A percentile compares a stretch with the other conserved stretches of the same genome.
Conservation (phyloP, 2,113 vertebrate species). For the Dinomys branickii region DNA sequence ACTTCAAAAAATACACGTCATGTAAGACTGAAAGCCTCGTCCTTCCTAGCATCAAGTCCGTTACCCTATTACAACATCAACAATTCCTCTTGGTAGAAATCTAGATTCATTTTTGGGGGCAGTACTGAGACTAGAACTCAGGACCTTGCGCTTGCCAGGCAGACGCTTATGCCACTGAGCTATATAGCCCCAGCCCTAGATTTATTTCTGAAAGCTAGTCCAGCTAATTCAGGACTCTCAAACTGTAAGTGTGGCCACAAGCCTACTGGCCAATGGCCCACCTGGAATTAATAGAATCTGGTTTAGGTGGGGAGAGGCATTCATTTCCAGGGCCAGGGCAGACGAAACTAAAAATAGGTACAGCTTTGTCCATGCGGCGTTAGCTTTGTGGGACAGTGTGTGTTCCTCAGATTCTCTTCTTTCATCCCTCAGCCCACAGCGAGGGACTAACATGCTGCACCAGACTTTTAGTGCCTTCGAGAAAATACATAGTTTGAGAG, state of each 20-base stretch:
- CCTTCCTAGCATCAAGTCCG: not conserved
- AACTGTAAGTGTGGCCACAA: slow-evolving; percentile 9
- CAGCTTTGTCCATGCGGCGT: not conserved
- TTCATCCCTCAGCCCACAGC: slow-evolving; percentile 29
- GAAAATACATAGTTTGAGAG: slow-evolving; percentile 5
- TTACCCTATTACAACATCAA: not conserved
- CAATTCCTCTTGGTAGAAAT: slow-evolving; percentile 48
- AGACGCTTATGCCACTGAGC: too few relatives aligned
- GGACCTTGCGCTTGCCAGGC: too few relatives aligned
- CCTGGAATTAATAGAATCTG: not conserved
- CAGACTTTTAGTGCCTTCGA: not conserved
- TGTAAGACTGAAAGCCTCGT: slow-evolving; percentile 10
- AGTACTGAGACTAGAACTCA: too few relatives aligned
- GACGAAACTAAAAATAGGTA: slow-evolving; percentile 33
- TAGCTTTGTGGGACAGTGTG: not conserved
- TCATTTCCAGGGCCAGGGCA: not conserved
- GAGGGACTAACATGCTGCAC: not conserved
- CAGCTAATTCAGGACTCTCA: not conserved
- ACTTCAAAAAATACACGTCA: not conserved
- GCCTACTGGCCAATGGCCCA: not conserved
- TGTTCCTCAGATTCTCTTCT: slow-evolving; percentile 35
- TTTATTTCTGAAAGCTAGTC: slow-evolving; percentile 33
- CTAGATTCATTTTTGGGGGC: not conserved
- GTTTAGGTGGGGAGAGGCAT: not conserved
- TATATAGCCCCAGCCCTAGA: not conserved